A percentile compares a stretch with the other conserved stretches of the same genome.
phyloP scores from a whole-genome alignment of 2,113 vertebrate species.

The Tetrax tetrax region DNA sequence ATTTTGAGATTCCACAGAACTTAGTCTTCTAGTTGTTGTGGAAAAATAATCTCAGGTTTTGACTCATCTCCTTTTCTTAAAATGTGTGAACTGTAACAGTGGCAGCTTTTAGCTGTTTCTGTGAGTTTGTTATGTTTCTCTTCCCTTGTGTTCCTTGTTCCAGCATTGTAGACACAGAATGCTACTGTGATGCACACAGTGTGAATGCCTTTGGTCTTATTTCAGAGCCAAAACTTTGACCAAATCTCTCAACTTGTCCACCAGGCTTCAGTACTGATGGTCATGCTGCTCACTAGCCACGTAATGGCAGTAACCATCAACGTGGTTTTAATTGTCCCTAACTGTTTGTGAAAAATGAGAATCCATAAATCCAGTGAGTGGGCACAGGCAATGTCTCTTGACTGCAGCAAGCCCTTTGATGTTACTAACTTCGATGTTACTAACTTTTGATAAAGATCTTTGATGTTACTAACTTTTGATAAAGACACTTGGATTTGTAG shows the following conservation, averaged over 20 bases:
- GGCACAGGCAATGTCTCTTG: background rate
- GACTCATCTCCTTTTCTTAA: background rate
- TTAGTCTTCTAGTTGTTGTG: background rate
- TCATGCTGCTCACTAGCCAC: background rate
- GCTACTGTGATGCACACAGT: background rate
- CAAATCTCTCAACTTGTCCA: background rate
- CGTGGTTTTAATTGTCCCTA: fast-evolving
- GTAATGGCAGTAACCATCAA: background rate
- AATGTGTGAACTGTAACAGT: background rate
- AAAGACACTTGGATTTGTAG: background rate
- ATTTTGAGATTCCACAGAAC: background rate
- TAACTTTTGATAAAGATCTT: background rate
- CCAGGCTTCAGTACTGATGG: background rate
- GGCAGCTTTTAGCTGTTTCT: background rate
- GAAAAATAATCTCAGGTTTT: background rate
- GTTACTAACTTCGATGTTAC: too few relatives aligned
- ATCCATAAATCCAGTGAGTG: background rate
- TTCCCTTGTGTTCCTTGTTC: background rate
- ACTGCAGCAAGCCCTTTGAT: background rate
- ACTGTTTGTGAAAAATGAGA: background rate
- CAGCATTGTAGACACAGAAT: background rate
- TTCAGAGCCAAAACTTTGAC: background rate
- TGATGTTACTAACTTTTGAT: background rate
- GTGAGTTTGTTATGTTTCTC: background rate
- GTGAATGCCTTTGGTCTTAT: background rate